Evolutionary conservation across 2,888 invertebrate species (phyloP).

Genomic region (Epinotia ramella): DNA sequence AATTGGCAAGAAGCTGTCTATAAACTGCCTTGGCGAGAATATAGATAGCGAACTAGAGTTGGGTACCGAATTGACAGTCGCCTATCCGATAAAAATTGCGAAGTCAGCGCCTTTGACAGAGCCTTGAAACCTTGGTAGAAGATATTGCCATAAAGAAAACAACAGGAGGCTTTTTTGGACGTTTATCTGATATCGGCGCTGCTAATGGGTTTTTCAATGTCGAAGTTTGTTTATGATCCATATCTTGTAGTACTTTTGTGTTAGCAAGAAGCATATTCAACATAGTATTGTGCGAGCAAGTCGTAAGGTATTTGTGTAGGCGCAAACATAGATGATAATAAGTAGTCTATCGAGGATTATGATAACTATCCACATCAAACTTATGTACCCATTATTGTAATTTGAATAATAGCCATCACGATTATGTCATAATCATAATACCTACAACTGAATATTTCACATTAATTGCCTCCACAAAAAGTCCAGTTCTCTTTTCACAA

Average conservation of each 20-base stretch:
- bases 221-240: slow-evolving; percentile 30
- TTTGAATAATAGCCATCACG: slow-evolving; percentile 6
- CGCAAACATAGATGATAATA: background rate
- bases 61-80: background rate
- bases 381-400: slow-evolving; percentile 3
- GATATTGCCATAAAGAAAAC: slow-evolving; percentile 18
- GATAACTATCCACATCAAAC: background rate
- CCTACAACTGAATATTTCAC: slow-evolving; percentile 1
- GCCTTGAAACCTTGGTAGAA: background rate
- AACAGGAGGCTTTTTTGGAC: slow-evolving; percentile 4
- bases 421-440: slow-evolving; percentile 27
- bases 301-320: background rate
- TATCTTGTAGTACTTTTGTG: slow-evolving; percentile 12
- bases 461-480: slow-evolving; percentile 20
- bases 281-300: background rate
- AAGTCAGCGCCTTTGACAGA: background rate
- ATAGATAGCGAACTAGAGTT: background rate
- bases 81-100: background rate
- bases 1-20: background rate
- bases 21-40: no score
- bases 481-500: background rate
- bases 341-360: background rate
- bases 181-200: background rate
- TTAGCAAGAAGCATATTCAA: background rate
- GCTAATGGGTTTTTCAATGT: slow-evolving; percentile 2